Conservation (phyloP, 2,113 vertebrate species). For the Oreochromis aureus region DNA sequence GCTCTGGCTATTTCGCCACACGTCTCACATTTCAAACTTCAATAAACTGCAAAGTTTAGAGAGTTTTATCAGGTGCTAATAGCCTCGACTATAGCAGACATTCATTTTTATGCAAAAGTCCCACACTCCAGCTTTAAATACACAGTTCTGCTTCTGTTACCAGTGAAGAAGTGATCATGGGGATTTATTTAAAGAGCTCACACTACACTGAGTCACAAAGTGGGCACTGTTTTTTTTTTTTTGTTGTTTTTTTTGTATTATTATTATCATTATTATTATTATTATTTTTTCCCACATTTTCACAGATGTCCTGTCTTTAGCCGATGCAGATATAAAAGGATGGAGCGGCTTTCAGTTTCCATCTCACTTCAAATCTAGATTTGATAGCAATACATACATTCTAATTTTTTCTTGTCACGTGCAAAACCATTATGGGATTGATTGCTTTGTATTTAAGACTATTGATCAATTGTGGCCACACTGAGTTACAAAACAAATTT, state of each 20-base stretch:
- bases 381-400: background rate
- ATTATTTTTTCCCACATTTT: background rate
- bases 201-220: background rate
- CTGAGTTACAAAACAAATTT: background rate
- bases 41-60: background rate
- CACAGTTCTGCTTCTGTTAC: background rate
- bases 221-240: background rate
- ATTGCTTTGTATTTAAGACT: background rate
- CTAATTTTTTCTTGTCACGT: background rate
- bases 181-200: background rate
- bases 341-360: background rate
- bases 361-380: background rate
- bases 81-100: background rate
- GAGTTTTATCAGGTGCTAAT: background rate
- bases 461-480: background rate
- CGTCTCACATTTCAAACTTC: background rate
- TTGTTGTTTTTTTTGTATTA: background rate
- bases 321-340: background rate
- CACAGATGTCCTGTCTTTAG: background rate
- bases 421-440: background rate
- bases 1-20: background rate
- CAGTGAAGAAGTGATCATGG: background rate
- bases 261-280: background rate
- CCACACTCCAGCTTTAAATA: background rate
- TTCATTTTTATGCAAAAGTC: background rate